Percentiles rank a stretch among this genome's conserved stretches.
Conservation (phyloP, 2,797 vertebrate genomes). For the Galago senegalensis region DNA sequence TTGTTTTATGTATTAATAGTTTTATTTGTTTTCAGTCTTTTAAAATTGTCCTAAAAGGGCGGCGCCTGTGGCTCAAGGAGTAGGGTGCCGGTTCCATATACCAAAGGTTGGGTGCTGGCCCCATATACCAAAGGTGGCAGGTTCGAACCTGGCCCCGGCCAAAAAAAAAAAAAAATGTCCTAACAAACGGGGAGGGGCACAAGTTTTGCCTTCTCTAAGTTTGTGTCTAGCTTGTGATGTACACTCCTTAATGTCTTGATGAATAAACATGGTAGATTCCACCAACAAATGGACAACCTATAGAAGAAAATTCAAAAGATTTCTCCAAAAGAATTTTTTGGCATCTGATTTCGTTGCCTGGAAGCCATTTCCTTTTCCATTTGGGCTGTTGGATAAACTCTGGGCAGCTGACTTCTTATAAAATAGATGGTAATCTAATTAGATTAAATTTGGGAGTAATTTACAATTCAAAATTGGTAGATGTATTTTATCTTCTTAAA, state of each 20-base stretch:
- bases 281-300: background rate
- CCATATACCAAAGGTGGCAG: no score
- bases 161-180: no score
- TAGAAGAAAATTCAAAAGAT: background rate
- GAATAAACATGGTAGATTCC: background rate
- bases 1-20: background rate
- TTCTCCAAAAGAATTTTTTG: background rate
- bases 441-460: background rate
- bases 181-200: background rate
- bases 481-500: conserved; percentile 13
- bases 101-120: no score
- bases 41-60: background rate
- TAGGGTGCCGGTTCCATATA: no score
- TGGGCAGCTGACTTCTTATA: background rate
- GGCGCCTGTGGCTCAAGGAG: no score
- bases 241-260: background rate
- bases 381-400: background rate
- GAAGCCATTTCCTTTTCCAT: background rate
- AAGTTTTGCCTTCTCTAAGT: background rate
- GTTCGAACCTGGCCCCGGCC: no score
- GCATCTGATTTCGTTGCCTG: background rate
- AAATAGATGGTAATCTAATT: background rate
- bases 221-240: background rate
- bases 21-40: conserved; percentile 1
- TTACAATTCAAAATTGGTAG: background rate